Percentiles rank a stretch among this genome's conserved stretches.
Evolutionary conservation across 2,797 vertebrate genomes (phyloP).

Genomic region (Tapirus indicus): DNA sequence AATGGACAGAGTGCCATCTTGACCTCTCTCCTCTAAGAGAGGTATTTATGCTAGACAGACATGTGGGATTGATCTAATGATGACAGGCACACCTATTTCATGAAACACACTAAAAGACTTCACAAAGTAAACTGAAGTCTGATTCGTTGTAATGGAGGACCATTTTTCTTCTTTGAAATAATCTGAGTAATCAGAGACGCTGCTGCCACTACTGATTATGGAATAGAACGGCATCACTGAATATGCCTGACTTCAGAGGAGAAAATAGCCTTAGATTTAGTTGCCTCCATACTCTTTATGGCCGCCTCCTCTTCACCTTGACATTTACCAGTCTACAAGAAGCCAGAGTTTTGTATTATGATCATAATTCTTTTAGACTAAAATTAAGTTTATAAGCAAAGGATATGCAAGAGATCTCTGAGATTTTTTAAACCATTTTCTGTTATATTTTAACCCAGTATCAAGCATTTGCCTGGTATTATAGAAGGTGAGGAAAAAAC

Average conservation of each 20-base stretch:
- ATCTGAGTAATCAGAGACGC: background rate
- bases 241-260: background rate
- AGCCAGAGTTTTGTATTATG: background rate
- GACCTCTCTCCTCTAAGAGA: background rate
- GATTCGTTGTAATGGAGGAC: background rate
- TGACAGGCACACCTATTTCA: background rate
- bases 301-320: background rate
- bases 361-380: background rate
- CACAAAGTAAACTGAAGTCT: background rate
- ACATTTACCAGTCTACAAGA: background rate
- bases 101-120: background rate
- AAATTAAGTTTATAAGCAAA: constrained; percentile 41
- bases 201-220: background rate
- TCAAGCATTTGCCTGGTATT: background rate
- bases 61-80: background rate
- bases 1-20: background rate
- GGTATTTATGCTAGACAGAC: background rate
- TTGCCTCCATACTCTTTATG: background rate
- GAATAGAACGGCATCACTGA: background rate
- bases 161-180: background rate
- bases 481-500: background rate
- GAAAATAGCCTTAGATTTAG: background rate
- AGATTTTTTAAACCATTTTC: background rate
- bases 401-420: background rate
- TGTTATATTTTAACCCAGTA: background rate